These are phyloP conservation scores for Eurypyga helias DNA, from an alignment of 2,113 vertebrate genomes.

Conservation along the genomic window DNA sequence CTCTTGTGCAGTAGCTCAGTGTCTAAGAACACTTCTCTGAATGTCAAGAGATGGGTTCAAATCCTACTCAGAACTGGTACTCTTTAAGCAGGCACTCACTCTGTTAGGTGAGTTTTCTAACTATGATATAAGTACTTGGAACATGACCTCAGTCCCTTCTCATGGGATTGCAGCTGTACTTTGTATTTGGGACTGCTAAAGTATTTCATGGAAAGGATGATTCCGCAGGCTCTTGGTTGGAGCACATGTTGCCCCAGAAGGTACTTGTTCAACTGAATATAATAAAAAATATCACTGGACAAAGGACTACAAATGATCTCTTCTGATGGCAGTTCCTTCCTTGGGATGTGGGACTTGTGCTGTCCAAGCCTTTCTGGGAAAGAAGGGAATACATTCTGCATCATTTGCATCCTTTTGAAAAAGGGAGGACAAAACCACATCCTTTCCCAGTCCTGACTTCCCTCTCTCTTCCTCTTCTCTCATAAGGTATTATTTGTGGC, in stretches of 20 bases:
- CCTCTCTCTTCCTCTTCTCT: background rate
- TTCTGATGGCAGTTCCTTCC: background rate
- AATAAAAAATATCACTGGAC: background rate
- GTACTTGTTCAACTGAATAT: background rate
- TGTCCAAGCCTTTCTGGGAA: background rate
- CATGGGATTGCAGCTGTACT: background rate
- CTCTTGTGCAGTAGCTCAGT: background rate
- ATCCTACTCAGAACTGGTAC: background rate
- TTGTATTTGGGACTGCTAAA: background rate
- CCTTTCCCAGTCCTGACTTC: background rate
- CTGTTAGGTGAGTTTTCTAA: background rate
- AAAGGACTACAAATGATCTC: background rate
- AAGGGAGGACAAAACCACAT: background rate
- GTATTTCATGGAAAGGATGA: background rate
- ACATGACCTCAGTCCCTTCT: background rate
- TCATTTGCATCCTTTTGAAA: background rate
- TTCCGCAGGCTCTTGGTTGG: background rate
- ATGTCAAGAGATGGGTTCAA: background rate
- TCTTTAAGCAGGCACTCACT: background rate
- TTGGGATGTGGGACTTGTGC: background rate
- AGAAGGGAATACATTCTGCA: background rate
- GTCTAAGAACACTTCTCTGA: background rate
- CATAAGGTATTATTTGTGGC: background rate
- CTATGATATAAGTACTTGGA: background rate
- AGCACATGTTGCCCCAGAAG: background rate